These are phyloP conservation scores for Urocitellus parryii DNA, from an alignment of 2,113 vertebrate genomes.

Conservation along the genomic window DNA sequence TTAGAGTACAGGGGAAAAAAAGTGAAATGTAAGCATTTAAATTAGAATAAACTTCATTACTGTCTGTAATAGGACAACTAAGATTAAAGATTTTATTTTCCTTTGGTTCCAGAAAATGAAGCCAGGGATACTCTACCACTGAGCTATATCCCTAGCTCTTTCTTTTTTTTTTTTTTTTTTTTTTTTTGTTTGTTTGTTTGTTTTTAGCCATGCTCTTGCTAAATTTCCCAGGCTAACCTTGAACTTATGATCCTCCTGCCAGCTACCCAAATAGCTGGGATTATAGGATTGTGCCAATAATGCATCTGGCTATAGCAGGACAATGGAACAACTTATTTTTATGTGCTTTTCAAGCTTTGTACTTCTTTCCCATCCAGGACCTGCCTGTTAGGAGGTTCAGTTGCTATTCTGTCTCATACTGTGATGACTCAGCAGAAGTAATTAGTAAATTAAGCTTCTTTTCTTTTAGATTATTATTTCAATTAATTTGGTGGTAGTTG, in stretches of 20 bases:
- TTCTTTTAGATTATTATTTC: slow-evolving; percentile 36
- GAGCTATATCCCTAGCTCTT: too few relatives aligned
- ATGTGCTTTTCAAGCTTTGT: background rate
- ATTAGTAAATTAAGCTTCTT: background rate
- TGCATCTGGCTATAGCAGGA: background rate
- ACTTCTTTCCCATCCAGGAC: background rate
- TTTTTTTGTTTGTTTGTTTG: too few relatives aligned
- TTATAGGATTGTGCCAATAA: too few relatives aligned
- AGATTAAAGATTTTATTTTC: too few relatives aligned
- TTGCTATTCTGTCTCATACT: background rate
- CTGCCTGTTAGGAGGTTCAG: background rate
- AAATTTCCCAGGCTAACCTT: too few relatives aligned
- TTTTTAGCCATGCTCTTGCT: too few relatives aligned
- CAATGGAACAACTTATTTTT: background rate
- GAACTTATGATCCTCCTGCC: too few relatives aligned
- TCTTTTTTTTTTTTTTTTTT: fast-evolving
- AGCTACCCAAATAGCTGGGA: too few relatives aligned
- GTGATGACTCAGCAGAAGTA: background rate
- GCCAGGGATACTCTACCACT: too few relatives aligned
- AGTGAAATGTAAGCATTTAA: background rate
- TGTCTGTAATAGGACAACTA: background rate
- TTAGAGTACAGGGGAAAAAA: background rate
- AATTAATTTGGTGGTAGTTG: background rate
- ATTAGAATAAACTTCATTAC: background rate
- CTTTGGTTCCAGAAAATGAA: too few relatives aligned